Conservation (phyloP, 2,113 vertebrate genomes). For the Oryzias celebensis region DNA sequence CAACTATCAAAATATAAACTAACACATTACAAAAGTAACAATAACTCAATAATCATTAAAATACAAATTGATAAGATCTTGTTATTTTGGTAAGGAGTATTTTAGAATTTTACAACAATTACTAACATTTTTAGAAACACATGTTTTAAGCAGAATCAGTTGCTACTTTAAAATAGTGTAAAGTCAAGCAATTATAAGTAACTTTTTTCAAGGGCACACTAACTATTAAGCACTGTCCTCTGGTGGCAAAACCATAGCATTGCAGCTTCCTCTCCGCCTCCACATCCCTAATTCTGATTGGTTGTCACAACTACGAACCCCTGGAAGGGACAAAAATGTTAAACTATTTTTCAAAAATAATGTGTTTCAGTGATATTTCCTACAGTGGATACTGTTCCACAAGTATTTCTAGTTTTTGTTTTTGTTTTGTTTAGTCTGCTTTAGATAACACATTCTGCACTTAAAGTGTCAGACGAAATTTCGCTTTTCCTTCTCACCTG, state of each 20-base stretch:
- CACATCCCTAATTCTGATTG: slow-evolving; percentile 54
- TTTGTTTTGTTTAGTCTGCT: rapidly evolving
- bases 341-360: rapidly evolving
- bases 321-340: slow-evolving; percentile 15
- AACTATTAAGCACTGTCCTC: slow-evolving; percentile 10
- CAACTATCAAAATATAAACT: too few relatives aligned
- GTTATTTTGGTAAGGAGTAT: neutral
- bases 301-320: slow-evolving; percentile 59
- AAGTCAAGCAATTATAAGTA: too few relatives aligned
- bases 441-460: rapidly evolving
- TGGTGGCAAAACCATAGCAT: slow-evolving; percentile 1
- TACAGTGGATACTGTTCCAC: rapidly evolving
- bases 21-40: too few relatives aligned
- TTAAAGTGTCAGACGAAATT: neutral
- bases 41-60: too few relatives aligned
- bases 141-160: too few relatives aligned
- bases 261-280: slow-evolving; percentile 47
- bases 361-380: rapidly evolving
- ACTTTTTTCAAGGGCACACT: neutral
- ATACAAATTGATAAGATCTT: too few relatives aligned
- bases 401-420: rapidly evolving
- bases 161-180: too few relatives aligned
- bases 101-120: neutral
- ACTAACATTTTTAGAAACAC: neutral
- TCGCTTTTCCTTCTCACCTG: slow-evolving; percentile 13